Conservation (phyloP, 2,113 vertebrate species). For the Oryzias celebensis region DNA sequence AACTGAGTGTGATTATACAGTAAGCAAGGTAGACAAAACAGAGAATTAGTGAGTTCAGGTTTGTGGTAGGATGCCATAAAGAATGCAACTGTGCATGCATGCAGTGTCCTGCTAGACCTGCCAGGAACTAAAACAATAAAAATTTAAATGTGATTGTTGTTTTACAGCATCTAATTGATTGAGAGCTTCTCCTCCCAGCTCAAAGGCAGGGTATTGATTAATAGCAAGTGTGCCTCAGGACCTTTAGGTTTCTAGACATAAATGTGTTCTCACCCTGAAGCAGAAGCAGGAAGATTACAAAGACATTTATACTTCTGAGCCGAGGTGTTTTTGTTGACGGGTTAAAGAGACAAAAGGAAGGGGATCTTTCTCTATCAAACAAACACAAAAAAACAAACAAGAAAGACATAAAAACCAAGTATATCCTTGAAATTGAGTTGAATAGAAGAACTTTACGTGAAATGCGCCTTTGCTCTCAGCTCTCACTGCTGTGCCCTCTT, state of each 20-base stretch:
- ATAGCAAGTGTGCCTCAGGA: constrained; percentile 44
- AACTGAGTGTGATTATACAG: no score
- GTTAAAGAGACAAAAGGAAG: not conserved
- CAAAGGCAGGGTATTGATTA: constrained; percentile 41
- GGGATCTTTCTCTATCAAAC: constrained; percentile 3
- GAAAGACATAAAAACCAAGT: constrained; percentile 31
- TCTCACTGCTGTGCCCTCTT: not conserved
- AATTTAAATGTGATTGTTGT: not conserved
- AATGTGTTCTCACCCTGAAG: not conserved
- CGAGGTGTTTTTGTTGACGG: no score
- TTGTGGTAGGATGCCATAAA: no score
- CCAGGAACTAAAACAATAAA: constrained; percentile 3
- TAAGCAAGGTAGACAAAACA: no score
- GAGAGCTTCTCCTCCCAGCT: constrained; percentile 22
- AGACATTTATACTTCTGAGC: no score
- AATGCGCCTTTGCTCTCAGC: not conserved
- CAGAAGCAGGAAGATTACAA: not conserved
- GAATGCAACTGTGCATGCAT: no score
- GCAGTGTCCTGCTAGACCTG: no score
- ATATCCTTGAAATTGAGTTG: not conserved
- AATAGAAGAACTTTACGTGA: not conserved
- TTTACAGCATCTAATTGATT: constrained; percentile 14
- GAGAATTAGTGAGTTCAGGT: no score
- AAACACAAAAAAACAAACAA: no score
- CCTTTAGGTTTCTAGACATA: constrained; percentile 23